A percentile compares a stretch with the other conserved stretches of the same genome.
Evolutionary conservation across 2,888 invertebrate species (phyloP).

Genomic region (Mystacides longicornis): DNA sequence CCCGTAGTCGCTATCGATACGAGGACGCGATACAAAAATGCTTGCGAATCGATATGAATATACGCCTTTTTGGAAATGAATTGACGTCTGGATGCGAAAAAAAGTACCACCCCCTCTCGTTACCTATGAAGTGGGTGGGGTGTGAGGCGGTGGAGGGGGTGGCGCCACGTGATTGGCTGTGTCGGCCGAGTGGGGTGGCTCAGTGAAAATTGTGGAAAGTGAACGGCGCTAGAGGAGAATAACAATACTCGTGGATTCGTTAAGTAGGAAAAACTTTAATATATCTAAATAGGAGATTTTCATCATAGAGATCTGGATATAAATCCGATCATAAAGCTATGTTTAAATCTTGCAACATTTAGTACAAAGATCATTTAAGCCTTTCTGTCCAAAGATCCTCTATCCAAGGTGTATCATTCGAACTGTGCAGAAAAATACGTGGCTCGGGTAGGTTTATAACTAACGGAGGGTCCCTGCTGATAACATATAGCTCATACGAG

Average conservation of each 20-base stretch:
- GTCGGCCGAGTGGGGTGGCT: conserved; percentile 15
- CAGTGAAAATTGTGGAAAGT: conserved; percentile 24
- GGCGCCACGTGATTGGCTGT: conserved; percentile 22
- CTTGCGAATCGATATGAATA: conserved; percentile 2
- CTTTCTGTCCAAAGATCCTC: too few species aligned
- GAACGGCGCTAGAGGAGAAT: conserved; percentile 18
- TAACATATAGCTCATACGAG: too few species aligned
- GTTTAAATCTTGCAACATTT: too few species aligned
- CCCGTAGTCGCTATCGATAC: neutral
- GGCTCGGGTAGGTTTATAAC: too few species aligned
- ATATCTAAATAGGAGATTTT: too few species aligned
- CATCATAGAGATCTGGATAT: too few species aligned
- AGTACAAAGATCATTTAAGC: too few species aligned
- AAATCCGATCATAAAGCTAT: too few species aligned
- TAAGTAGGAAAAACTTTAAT: too few species aligned
- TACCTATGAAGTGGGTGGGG: neutral
- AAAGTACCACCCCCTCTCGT: conserved; percentile 15
- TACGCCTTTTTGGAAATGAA: conserved; percentile 12
- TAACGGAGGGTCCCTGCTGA: too few species aligned
- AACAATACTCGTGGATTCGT: conserved; percentile 12
- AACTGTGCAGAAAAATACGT: too few species aligned
- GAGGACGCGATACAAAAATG: neutral
- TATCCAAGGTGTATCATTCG: too few species aligned
- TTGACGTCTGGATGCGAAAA: conserved; percentile 16
- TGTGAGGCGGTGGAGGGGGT: conserved; percentile 6